phyloP scores from a whole-genome alignment of 2,888 invertebrate genomes.

The Campoplex capitator region DNA sequence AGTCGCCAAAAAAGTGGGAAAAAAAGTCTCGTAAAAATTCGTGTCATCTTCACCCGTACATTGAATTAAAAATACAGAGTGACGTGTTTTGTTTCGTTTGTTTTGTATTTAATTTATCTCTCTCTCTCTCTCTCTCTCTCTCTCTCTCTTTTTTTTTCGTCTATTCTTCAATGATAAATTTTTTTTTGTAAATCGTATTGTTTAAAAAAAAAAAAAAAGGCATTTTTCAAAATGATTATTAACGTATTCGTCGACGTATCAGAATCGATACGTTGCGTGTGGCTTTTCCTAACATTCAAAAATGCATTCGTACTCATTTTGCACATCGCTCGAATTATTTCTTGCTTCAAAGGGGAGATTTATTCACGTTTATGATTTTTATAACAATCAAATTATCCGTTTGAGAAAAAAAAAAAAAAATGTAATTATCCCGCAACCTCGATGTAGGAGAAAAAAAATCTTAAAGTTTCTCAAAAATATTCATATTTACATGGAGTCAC shows the following conservation, averaged over 20 bases:
- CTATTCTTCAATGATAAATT: conserved; percentile 54
- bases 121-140: conserved; percentile 69
- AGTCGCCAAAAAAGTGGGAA: conserved; percentile 85
- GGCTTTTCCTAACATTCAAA: conserved; percentile 36
- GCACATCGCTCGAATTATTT: conserved; percentile 57
- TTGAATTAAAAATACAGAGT: conserved; percentile 74
- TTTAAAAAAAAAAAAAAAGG: conserved; percentile 40
- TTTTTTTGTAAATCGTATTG: conserved; percentile 69
- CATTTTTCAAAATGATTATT: conserved; percentile 61
- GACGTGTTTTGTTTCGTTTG: conserved; percentile 72
- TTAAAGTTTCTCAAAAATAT: too few species aligned
- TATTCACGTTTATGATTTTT: not conserved
- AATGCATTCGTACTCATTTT: conserved; percentile 69
- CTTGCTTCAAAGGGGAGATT: not conserved
- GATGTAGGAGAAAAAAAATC: not conserved
- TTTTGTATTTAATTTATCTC: conserved; percentile 59
- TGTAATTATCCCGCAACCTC: too few species aligned
- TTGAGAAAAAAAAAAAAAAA: not conserved
- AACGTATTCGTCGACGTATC: conserved; percentile 63
- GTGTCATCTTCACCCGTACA: conserved; percentile 83
- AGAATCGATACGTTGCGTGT: conserved; percentile 51
- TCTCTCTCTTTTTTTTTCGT: conserved; percentile 70
- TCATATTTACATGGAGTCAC: not conserved
- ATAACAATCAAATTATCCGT: not conserved
- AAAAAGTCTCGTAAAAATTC: conserved; percentile 84